phyloP scores from a whole-genome alignment of 2,113 vertebrate species.

The Alethe diademata region DNA sequence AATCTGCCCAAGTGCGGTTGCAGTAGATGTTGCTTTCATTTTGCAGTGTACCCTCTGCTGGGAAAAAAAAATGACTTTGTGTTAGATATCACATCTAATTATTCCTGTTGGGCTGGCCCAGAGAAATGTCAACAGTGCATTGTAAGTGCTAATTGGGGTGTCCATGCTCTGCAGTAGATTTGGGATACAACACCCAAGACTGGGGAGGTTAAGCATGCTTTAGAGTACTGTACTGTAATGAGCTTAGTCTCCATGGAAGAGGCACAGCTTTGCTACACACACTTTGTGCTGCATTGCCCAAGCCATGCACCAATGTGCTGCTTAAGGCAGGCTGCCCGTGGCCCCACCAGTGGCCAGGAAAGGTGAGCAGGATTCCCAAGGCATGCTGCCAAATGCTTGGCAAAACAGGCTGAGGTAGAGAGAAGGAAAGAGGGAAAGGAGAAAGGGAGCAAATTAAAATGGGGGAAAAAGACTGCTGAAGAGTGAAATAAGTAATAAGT shows the following conservation, averaged over 20 bases:
- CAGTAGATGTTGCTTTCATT: slow-evolving; percentile 42
- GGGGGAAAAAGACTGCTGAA: neutral
- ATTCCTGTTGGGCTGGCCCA: slow-evolving; percentile 68
- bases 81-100: slow-evolving; percentile 68
- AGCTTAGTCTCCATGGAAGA: slow-evolving; percentile 71
- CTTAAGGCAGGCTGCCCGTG: neutral
- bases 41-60: slow-evolving; percentile 55
- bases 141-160: slow-evolving; percentile 73
- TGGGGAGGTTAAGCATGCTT: slow-evolving; percentile 65
- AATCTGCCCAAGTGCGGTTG: neutral
- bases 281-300: neutral
- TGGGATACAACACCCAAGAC: slow-evolving; percentile 60
- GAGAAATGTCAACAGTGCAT: slow-evolving; percentile 69
- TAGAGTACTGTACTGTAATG: slow-evolving; percentile 62
- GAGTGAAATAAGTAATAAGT: neutral
- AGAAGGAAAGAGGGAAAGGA: neutral
- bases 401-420: neutral
- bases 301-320: neutral
- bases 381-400: neutral
- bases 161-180: slow-evolving; percentile 62
- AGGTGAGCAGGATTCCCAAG: neutral
- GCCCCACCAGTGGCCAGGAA: neutral
- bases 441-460: neutral
- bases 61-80: slow-evolving; percentile 49
- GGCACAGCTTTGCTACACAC: slow-evolving; percentile 4